phyloP scores from a whole-genome alignment of 2,113 vertebrate species.

The Salvelinus alpinus region DNA sequence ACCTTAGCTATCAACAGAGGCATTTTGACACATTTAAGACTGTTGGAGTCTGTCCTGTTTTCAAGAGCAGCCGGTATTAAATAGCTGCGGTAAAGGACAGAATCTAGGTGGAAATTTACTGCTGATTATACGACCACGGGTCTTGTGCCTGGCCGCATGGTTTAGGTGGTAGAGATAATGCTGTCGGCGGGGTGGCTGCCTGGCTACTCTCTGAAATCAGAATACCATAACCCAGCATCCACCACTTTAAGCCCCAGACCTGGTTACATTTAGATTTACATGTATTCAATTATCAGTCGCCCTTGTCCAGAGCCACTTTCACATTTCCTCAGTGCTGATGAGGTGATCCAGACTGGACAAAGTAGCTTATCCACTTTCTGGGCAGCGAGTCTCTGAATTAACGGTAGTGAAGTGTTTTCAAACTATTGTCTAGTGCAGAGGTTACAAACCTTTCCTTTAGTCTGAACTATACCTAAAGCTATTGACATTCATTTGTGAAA shows the following conservation, averaged over 20 bases:
- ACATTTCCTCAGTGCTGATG: too few relatives aligned
- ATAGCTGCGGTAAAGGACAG: not conserved
- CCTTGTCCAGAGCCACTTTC: not conserved
- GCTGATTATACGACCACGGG: constrained; percentile 13
- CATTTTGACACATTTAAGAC: not conserved
- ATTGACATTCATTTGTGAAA: too few relatives aligned
- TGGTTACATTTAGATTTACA: constrained; percentile 25
- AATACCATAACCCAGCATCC: constrained; percentile 20
- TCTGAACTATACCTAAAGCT: too few relatives aligned
- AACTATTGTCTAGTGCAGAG: too few relatives aligned
- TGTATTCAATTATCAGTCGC: constrained; percentile 41
- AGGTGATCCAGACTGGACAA: too few relatives aligned
- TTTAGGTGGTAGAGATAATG: constrained; percentile 35
- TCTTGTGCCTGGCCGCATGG: constrained; percentile 9
- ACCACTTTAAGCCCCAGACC: constrained; percentile 7
- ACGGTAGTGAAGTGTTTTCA: too few relatives aligned
- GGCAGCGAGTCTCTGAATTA: too few relatives aligned
- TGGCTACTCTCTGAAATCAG: constrained; percentile 23
- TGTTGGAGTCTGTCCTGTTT: constrained; percentile 27
- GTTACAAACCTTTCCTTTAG: too few relatives aligned
- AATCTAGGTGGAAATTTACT: constrained; percentile 15
- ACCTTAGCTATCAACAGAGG: constrained; percentile 4
- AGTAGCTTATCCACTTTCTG: too few relatives aligned
- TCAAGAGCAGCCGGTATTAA: constrained; percentile 7
- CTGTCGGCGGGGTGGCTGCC: constrained; percentile 22